Evolutionary conservation across 2,113 vertebrate species (phyloP).

Genomic region (Stigmatopora argus): DNA sequence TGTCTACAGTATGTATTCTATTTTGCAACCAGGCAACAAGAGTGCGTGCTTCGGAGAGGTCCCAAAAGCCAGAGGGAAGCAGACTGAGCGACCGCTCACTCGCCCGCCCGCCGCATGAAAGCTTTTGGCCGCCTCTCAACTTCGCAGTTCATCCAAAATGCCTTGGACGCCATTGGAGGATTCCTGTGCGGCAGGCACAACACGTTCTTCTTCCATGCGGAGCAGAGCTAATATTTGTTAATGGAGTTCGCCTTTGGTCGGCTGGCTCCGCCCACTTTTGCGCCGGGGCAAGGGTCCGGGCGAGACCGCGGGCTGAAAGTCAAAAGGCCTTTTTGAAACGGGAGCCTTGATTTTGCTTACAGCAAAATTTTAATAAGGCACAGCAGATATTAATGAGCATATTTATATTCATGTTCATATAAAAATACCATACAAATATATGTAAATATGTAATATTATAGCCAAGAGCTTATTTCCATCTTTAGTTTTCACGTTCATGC

Average conservation of each 20-base stretch:
- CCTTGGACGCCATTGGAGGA: not conserved
- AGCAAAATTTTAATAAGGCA: too few species aligned
- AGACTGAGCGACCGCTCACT: not conserved
- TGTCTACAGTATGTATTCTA: not conserved
- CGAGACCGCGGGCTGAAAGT: not conserved
- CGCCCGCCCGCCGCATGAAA: not conserved
- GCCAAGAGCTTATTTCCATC: too few species aligned
- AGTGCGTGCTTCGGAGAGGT: not conserved
- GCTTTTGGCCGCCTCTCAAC: not conserved
- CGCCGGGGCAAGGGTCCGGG: too few species aligned
- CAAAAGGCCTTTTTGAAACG: too few species aligned
- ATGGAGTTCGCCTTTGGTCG: not conserved
- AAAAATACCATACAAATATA: too few species aligned
- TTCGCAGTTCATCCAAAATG: slow-evolving; percentile 2
- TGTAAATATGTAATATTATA: too few species aligned
- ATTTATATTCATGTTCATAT: too few species aligned
- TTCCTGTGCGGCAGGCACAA: not conserved
- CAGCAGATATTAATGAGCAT: too few species aligned
- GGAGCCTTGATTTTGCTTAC: too few species aligned
- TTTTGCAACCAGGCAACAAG: not conserved
- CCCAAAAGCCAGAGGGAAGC: not conserved
- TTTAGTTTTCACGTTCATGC: too few species aligned
- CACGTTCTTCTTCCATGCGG: not conserved
- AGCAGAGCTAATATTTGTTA: not conserved
- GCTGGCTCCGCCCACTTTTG: not conserved